Conservation (phyloP, 2,113 vertebrate genomes). For the Eublepharis macularius region DNA sequence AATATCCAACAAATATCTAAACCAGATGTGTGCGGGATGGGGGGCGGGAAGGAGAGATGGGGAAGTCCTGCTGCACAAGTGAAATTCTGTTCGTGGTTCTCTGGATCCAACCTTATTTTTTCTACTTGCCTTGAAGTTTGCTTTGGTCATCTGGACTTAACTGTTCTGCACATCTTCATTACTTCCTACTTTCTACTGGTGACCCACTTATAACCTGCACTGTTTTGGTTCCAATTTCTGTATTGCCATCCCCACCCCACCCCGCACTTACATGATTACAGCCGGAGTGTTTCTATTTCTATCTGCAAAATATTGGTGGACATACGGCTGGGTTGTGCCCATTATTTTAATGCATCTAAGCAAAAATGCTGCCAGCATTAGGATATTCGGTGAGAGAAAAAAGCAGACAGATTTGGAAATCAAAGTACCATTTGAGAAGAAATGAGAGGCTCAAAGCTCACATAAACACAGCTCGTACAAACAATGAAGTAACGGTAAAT, state of each 20-base stretch:
- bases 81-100: neutral
- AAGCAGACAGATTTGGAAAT: constrained; percentile 35
- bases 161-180: neutral
- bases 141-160: neutral
- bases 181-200: neutral
- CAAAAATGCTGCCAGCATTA: constrained; percentile 6
- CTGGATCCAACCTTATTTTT: neutral
- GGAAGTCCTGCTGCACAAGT: neutral
- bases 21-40: no score
- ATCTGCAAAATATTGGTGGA: neutral
- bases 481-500: constrained; percentile 44
- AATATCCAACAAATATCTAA: no score
- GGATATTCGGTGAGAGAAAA: constrained; percentile 39
- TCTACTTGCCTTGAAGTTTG: neutral
- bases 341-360: constrained; percentile 1
- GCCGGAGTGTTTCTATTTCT: neutral
- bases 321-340: neutral
- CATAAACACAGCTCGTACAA: constrained; percentile 25
- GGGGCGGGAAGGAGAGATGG: no score
- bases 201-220: neutral
- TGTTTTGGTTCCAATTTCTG: neutral
- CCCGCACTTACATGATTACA: neutral
- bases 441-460: constrained; percentile 32
- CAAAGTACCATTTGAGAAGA: constrained; percentile 44
- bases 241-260: neutral